Conservation (phyloP, 2,113 vertebrate species). For the Varanus komodoensis region DNA sequence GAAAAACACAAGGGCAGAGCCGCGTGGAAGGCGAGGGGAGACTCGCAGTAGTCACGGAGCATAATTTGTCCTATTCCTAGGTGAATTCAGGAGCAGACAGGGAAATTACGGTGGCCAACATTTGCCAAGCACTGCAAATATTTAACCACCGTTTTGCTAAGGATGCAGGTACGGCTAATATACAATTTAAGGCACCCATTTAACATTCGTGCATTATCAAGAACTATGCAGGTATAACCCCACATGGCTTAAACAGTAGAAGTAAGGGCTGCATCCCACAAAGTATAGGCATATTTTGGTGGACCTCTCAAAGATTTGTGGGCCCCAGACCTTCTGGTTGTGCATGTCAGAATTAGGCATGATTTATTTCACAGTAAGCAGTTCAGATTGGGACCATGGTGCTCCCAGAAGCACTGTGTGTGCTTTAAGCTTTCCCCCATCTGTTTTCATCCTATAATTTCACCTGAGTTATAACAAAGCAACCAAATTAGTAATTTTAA, state of each 20-base stretch:
- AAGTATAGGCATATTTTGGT: neutral
- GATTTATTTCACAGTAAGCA: too few species aligned
- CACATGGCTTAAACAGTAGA: neutral
- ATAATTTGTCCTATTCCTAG: neutral
- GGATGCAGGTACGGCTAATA: neutral
- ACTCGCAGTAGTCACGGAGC: neutral
- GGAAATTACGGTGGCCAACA: neutral
- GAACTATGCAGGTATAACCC: neutral
- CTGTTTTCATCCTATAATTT: too few species aligned
- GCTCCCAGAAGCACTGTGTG: too few species aligned
- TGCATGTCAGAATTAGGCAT: too few species aligned
- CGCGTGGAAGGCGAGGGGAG: conserved; percentile 45
- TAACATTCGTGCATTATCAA: neutral
- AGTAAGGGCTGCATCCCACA: neutral
- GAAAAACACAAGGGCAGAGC: conserved; percentile 65
- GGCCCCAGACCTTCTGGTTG: too few species aligned
- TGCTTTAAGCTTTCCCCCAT: too few species aligned
- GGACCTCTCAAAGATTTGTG: neutral
- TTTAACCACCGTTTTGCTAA: neutral
- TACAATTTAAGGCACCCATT: neutral
- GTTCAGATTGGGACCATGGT: too few species aligned
- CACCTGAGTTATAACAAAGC: too few species aligned
- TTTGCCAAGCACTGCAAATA: fast-evolving
- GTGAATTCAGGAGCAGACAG: neutral
- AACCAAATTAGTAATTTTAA: too few species aligned